Base-by-base conservation (phyloP, 2,797 vertebrate genomes). In the Melanotaenia maccullochi region DNA sequence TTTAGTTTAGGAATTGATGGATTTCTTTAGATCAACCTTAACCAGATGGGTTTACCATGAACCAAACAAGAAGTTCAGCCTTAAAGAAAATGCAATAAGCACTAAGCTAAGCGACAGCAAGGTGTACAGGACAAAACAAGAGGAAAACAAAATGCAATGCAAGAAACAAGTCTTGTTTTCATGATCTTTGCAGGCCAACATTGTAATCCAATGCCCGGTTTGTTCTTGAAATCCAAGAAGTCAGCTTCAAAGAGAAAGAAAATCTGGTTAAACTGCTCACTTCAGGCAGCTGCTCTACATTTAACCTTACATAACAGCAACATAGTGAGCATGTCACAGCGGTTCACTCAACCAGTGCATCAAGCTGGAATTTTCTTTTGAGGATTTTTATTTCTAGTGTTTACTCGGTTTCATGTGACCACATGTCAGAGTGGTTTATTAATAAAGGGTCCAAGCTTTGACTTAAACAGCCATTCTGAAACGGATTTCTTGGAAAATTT, bases 271-370 rank as follows among this genome's bases (percentile, higher is more conserved):
- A 47, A 47, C 18, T 47, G 44, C 4, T 47, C 18, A 47, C 44
- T 47, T 47, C 44, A 47, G 44, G 18, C 44, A 47, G 44, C 44
- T n/a, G 44, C 44, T 47, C 44, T 64, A 84, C 76, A 69, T 84
- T 80, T 85, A 74, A 85, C 79, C 85, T 85, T 77, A 77, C 72
- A 47, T 78, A 83, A 86, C 64, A 62, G 73, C 7, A 14, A 57
- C 79, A 86, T 66, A 80, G 74, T 65, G 78, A 83, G 80, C 56
- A 64, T 73, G 75, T 87, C 60, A 1, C 64, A 28, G 63, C 14
- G 2, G 44, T 40, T 84, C 68, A 71, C 57, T 81, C 75, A 73
- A 68, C 71, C 62, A 24, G 65, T 67, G 59, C 58, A 78, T 66
- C 72, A 73, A 47, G 33, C 67, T 79, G 68, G 60, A 79, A 68